Conservation (phyloP, 2,113 vertebrate genomes). For the Todiramphus saurophagus region DNA sequence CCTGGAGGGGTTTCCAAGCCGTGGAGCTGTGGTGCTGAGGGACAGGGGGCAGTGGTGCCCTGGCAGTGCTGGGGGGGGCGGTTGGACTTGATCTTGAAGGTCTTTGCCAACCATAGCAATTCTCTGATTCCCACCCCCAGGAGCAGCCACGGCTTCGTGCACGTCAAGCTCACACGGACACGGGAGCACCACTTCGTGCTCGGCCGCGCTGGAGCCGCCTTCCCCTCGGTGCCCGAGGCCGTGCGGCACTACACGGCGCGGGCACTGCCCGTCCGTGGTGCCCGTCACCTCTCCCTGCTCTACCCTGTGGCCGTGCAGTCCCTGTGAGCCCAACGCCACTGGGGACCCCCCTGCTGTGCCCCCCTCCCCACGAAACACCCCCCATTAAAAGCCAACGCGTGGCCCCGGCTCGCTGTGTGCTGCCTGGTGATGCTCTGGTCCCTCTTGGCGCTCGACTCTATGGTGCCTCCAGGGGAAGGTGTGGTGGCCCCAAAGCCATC, state of each 20-base stretch:
- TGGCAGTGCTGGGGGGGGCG: no score
- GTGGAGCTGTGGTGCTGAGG: no score
- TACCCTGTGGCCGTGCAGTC: slow-evolving; percentile 85
- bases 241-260: slow-evolving; percentile 88
- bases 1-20: no score
- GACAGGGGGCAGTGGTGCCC: no score
- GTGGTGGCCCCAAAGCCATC: background rate
- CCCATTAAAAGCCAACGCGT: background rate
- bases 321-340: slow-evolving; percentile 57
- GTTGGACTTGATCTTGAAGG: no score
- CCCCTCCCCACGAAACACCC: background rate
- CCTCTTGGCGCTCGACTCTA: background rate
- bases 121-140: slow-evolving; percentile 56
- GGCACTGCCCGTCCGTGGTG: slow-evolving; percentile 87
- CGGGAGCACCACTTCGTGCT: slow-evolving; percentile 83
- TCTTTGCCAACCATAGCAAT: no score
- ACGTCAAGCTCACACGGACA: slow-evolving; percentile 88
- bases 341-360: background rate
- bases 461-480: background rate
- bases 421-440: background rate
- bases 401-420: background rate
- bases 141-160: slow-evolving; percentile 93
- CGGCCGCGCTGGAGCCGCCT: slow-evolving; percentile 89
- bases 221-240: slow-evolving; percentile 86
- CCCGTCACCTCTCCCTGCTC: slow-evolving; percentile 87